Conservation (phyloP, 2,113 vertebrate species). For the Motacilla alba region DNA sequence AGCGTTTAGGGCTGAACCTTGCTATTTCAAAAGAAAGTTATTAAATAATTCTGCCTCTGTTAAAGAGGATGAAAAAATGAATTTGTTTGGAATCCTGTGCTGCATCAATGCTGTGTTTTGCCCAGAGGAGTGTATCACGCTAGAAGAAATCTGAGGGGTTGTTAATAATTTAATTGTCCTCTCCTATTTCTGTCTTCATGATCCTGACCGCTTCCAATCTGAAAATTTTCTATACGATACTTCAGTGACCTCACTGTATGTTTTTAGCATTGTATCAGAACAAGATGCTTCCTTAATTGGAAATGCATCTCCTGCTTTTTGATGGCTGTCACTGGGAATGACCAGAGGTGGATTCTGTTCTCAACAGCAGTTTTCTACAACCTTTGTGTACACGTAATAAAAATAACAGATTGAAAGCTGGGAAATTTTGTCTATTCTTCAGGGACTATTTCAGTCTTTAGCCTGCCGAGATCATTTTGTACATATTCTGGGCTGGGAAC, state of each 20-base stretch:
- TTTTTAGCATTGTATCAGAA: background rate
- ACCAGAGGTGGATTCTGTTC: background rate
- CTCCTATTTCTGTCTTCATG: background rate
- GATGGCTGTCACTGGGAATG: background rate
- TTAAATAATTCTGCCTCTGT: background rate
- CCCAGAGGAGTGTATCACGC: background rate
- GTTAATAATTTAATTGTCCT: background rate
- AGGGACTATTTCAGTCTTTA: background rate
- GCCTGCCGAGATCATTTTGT: background rate
- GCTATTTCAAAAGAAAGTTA: background rate
- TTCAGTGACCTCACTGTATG: background rate
- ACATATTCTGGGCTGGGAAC: background rate
- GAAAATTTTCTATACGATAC: background rate
- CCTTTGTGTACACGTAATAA: background rate
- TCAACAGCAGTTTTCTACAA: background rate
- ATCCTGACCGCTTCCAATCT: background rate
- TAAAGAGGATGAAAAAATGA: background rate
- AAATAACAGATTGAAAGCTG: background rate
- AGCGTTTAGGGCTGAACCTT: accelerated
- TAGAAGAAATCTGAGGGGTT: background rate
- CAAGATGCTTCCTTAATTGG: background rate
- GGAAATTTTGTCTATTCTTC: background rate
- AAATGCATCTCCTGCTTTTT: background rate
- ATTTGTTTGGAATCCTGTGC: background rate
- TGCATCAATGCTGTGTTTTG: background rate